phyloP scores from a whole-genome alignment of 2,888 invertebrate species.

The Therioaphis trifolii region DNA sequence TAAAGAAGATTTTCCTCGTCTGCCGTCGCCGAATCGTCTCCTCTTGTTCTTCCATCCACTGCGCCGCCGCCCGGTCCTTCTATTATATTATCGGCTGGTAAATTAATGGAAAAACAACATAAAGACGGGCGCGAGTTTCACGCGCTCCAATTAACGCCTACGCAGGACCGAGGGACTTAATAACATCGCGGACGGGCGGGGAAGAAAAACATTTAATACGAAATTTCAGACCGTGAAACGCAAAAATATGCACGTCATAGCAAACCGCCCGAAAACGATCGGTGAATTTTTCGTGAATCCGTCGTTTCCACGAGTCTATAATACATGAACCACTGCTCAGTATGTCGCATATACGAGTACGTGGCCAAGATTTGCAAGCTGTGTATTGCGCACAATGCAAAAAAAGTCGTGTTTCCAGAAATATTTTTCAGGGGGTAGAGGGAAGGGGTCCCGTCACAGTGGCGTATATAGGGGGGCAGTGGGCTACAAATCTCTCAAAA shows the following conservation, averaged over 20 bases:
- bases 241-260: not conserved
- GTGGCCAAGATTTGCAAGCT: too few species aligned
- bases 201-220: not conserved
- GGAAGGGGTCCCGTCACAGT: too few species aligned
- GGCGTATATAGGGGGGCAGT: too few species aligned
- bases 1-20: conserved; percentile 59
- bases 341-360: too few species aligned
- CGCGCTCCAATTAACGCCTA: conserved; percentile 58
- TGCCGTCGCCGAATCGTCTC: not conserved
- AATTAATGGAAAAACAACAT: conserved; percentile 63
- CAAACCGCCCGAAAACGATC: too few species aligned
- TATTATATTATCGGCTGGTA: conserved; percentile 58
- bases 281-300: too few species aligned
- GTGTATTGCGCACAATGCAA: too few species aligned
- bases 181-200: not conserved
- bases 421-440: too few species aligned
- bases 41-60: conserved; percentile 2
- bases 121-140: conserved; percentile 1
- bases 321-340: too few species aligned
- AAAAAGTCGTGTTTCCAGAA: too few species aligned
- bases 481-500: too few species aligned
- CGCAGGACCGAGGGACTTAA: conserved; percentile 37
- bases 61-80: not conserved
- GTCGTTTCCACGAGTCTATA: too few species aligned
- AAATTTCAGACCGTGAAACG: not conserved